A percentile compares a stretch with the other conserved stretches of the same genome.
Conservation (phyloP, 2,888 invertebrate species). For the Chaitophorus viminalis region DNA sequence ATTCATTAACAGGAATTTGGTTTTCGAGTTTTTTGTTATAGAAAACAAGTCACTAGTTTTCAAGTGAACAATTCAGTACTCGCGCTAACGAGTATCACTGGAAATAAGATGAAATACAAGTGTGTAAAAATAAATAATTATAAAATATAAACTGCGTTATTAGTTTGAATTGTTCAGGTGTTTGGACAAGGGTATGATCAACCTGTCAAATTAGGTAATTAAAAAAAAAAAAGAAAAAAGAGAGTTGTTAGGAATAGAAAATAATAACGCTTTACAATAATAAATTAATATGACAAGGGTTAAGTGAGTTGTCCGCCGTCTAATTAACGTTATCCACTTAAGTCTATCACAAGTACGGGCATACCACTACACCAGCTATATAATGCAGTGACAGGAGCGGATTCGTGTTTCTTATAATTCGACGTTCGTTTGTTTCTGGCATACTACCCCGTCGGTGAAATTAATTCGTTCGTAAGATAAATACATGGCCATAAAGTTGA, state of each 20-base stretch:
- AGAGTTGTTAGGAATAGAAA: too few relatives aligned
- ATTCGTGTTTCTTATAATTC: slow-evolving; percentile 12
- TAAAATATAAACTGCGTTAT: too few relatives aligned
- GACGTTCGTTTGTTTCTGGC: neutral
- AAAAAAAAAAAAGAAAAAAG: too few relatives aligned
- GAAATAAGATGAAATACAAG: too few relatives aligned
- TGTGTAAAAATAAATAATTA: too few relatives aligned
- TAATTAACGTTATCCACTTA: neutral
- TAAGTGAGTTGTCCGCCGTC: neutral
- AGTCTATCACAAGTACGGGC: too few relatives aligned
- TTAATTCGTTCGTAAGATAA: neutral
- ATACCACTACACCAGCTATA: neutral
- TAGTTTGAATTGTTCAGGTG: too few relatives aligned
- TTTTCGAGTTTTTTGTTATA: too few relatives aligned
- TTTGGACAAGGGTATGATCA: neutral
- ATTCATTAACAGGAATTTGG: too few relatives aligned
- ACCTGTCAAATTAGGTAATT: neutral
- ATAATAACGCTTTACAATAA: neutral
- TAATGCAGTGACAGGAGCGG: neutral
- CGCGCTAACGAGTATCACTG: too few relatives aligned
- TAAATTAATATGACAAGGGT: slow-evolving; percentile 16
- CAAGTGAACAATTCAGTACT: too few relatives aligned
- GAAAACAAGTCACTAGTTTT: too few relatives aligned
- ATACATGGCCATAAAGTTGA: neutral
- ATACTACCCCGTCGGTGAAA: neutral